Base-by-base conservation (phyloP, 1,140 invertebrate species). In the Diachasma alloeum region DNA sequence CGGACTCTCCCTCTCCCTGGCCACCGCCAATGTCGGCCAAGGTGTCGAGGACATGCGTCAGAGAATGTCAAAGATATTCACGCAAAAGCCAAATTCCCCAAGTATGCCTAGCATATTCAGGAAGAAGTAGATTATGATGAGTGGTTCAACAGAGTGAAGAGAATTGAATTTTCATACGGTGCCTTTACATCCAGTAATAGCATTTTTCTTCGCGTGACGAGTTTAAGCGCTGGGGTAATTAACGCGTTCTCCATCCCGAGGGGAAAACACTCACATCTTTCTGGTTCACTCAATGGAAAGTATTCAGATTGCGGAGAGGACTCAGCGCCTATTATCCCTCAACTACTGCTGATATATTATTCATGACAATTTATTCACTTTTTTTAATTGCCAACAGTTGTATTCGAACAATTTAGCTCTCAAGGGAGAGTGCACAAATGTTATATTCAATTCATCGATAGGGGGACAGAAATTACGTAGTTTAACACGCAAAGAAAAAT, bases 1-100 rank as follows among this genome's bases (percentile, higher is more conserved):
- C 0, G 83, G 88, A 1, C 75, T 90, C 6, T 88, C 87, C 0
- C 76, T 91, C 5, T 87, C 88, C 24, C 82, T 88, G 75, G 86
- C 87, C 10, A 86, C 87, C 0, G 87, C 84, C 11, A 91, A 91
- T 76, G 90, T 91, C 15, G 91, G 90, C n/a, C 90, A 91, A 77
- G 91, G 91, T 13, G 91, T 93, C 46, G 92, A 93, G 81, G 92
- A 93, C 39, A 91, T 93, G 90, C 87, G 90, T 24, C 91, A 92
- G 74, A 88, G 90, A 80, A 87, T 93, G 78, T 91, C 91, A 26
- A 93, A 92, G 78, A 92, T 93, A 73, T 93, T 93, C 79, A 91
- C 91, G 42, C 87, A 90, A 13, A 91, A 91, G 71, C 84, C 90
- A 4, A 86, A 77, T 68, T 87, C 90, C 0, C 85, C 89, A 0